Conservation (phyloP, 2,888 invertebrate species). For the Molorchus minor region DNA sequence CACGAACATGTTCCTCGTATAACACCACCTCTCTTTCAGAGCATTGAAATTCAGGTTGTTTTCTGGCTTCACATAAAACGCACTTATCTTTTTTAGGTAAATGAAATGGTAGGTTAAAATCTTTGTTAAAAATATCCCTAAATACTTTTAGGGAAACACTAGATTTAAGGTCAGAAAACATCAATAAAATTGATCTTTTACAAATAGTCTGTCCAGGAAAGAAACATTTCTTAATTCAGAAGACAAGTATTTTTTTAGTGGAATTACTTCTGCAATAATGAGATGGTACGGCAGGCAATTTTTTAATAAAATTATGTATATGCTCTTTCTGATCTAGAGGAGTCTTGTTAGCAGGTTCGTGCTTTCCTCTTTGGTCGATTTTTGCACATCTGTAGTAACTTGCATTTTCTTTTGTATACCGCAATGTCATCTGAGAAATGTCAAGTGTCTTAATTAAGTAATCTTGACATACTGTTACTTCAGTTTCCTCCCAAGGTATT, state of each 20-base stretch:
- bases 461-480: slow-evolving; percentile 15
- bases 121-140: slow-evolving; percentile 13
- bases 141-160: background rate
- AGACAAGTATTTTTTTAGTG: slow-evolving; percentile 15
- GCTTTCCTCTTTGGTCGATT: slow-evolving; percentile 20
- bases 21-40: slow-evolving; percentile 2
- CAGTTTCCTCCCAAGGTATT: too few relatives aligned
- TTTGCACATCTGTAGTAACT: too few relatives aligned
- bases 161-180: background rate
- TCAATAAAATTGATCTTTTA: background rate
- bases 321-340: slow-evolving; percentile 16
- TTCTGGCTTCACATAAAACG: slow-evolving; percentile 14
- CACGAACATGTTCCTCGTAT: too few relatives aligned
- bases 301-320: slow-evolving; percentile 24
- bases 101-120: slow-evolving; percentile 24
- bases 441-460: slow-evolving; percentile 22
- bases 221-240: slow-evolving; percentile 7
- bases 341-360: slow-evolving; percentile 18
- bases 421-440: slow-evolving; percentile 20
- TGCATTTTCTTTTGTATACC: background rate
- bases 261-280: slow-evolving; percentile 28
- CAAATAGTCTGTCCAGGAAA: background rate
- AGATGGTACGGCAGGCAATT: slow-evolving; percentile 29
- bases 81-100: slow-evolving; percentile 17
- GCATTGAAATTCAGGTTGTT: slow-evolving; percentile 4